Base-by-base conservation (phyloP, 2,113 vertebrate genomes). In the Seriola quinqueradiata region DNA sequence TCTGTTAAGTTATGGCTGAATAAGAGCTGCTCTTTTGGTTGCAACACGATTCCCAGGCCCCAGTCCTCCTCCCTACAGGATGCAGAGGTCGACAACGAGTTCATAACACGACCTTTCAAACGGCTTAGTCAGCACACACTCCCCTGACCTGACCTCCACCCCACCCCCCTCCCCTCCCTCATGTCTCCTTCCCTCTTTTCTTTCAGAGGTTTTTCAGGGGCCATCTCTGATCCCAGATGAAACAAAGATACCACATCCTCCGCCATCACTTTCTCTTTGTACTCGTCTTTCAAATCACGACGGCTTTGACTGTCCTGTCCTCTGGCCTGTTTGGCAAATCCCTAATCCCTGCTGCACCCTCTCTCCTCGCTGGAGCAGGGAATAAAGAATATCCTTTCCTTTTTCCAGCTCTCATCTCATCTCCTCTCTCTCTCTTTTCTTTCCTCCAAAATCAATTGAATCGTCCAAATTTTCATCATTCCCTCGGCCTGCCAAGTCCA, bases 31-130 rank as follows among this genome's bases (percentile, higher is more conserved):
- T 86, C 83, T 54, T 50, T 12, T 23, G 42, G 75, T 57, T 90
- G 85, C 75, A 89, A 86, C 85, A 78, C 2, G n/a, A 83, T 92
- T 92, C 87, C 88, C 89, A 94, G 89, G 88, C 90, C 72, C 82
- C 28, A 1, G 61, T 61, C 68, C 70, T 70, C 80, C 90, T 83
- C 84, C 79, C 76, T 59, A 50, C 90, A 90, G 91, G 90, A 94
- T 82, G 82, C 79, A 65, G 86, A 82, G 92, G 92, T 92, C 79
- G 91, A 87, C 75, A 58, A 42, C n/a, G 36, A 88, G 92, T 93
- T 93, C 90, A 87, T 71, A 84, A 79, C 86, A 14, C 40, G 36
- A 93, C 92, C 91, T 93, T 90, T 89, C 16, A 7, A 88, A 78
- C 9, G 44, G 81, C 88, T 92, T 90, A 90, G 86, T 93, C 92